Conservation (phyloP, 2,797 vertebrate species). For the Glyptemys insculpta region DNA sequence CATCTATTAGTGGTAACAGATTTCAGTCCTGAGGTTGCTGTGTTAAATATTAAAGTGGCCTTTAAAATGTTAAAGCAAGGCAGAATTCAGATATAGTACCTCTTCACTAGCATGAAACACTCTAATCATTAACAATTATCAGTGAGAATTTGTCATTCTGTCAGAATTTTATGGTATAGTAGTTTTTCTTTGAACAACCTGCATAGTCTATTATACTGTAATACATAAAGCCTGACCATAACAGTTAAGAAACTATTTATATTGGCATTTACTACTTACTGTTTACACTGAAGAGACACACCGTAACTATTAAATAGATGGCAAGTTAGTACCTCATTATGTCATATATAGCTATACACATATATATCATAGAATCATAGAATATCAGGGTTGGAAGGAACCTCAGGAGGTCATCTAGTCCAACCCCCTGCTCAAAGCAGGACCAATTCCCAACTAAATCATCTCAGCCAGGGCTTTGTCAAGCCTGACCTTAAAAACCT, state of each 20-base stretch:
- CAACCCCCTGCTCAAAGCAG: too few species aligned
- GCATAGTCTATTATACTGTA: not conserved
- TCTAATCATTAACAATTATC: not conserved
- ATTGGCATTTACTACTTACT: not conserved
- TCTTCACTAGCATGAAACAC: not conserved
- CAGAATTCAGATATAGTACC: not conserved
- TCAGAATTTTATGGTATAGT: not conserved
- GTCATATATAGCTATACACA: not conserved
- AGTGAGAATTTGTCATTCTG: constrained; percentile 8
- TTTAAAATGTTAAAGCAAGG: not conserved
- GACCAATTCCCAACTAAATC: too few species aligned
- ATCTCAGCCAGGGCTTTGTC: too few species aligned
- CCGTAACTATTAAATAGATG: not conserved
- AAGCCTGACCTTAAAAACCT: too few species aligned
- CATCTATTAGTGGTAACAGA: not conserved
- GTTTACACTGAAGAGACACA: not conserved
- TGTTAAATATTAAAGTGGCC: fast-evolving
- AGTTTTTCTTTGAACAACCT: not conserved
- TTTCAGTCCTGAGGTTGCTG: not conserved
- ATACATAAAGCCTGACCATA: not conserved
- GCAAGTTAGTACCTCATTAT: not conserved
- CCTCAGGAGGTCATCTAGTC: too few species aligned
- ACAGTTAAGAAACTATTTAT: not conserved
- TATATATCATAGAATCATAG: too few species aligned
- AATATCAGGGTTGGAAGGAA: too few species aligned